These are phyloP conservation scores for Chironomus riparius DNA, from an alignment of 2,888 invertebrate genomes.

Conservation along the genomic window DNA sequence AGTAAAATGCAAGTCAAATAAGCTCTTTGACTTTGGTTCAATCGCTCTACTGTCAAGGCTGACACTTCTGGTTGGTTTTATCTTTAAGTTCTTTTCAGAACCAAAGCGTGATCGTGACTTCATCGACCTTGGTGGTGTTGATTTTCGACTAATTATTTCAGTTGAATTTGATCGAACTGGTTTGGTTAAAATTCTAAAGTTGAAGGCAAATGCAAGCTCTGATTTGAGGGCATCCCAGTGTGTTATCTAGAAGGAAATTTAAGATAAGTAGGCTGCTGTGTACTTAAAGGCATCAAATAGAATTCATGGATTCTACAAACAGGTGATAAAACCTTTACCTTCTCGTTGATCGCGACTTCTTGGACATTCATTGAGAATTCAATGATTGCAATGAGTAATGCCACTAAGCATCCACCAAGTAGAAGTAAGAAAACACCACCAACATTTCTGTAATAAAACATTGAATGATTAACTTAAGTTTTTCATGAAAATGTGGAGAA, in stretches of 20 bases:
- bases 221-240: slow-evolving; percentile 57
- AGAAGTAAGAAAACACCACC: slow-evolving; percentile 83
- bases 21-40: slow-evolving; percentile 11
- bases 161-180: slow-evolving; percentile 44
- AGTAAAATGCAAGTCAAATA: slow-evolving; percentile 15
- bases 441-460: slow-evolving; percentile 60
- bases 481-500: too few species aligned
- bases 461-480: too few species aligned
- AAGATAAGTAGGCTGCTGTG: too few species aligned
- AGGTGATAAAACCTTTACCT: slow-evolving; percentile 49
- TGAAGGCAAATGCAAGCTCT: slow-evolving; percentile 61
- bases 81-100: slow-evolving; percentile 10
- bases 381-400: slow-evolving; percentile 63
- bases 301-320: too few species aligned
- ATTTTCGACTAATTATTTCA: slow-evolving; percentile 4
- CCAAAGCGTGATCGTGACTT: slow-evolving; percentile 24
- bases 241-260: slow-evolving; percentile 48
- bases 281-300: too few species aligned
- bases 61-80: not conserved
- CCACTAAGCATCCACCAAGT: slow-evolving; percentile 59
- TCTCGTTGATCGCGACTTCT: slow-evolving; percentile 65
- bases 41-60: not conserved
- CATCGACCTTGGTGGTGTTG: slow-evolving; percentile 15
- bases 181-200: slow-evolving; percentile 64
- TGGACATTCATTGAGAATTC: slow-evolving; percentile 82